Conservation (phyloP, 2,113 vertebrate species). For the Chlorocebus sabaeus region DNA sequence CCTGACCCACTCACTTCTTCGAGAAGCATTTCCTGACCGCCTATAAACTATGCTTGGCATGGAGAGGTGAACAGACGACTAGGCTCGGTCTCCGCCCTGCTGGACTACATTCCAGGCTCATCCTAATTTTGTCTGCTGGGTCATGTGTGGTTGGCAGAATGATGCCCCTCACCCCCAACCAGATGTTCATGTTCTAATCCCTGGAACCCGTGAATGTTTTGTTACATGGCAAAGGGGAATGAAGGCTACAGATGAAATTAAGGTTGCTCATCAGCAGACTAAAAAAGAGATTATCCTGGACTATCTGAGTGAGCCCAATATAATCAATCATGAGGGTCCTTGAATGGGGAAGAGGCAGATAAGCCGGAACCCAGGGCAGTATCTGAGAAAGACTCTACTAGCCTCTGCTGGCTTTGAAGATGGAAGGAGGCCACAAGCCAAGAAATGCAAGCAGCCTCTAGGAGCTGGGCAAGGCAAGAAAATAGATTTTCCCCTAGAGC, state of each 20-base stretch:
- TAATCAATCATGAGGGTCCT: not conserved
- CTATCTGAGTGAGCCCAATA: not conserved
- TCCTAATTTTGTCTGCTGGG: not conserved
- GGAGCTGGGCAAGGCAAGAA: not conserved
- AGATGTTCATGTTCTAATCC: not conserved
- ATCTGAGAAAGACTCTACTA: not conserved
- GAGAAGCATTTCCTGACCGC: not conserved
- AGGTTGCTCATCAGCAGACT: not conserved
- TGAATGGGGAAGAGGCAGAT: not conserved
- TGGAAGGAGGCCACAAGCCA: not conserved
- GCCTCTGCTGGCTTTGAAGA: not conserved
- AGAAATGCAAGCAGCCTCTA: not conserved
- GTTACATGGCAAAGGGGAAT: not conserved
- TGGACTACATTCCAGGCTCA: not conserved
- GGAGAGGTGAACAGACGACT: not conserved
- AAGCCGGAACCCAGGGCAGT: not conserved
- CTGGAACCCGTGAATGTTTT: not conserved
- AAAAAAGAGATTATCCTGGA: not conserved
- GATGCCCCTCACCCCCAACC: too few species aligned
- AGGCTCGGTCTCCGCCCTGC: not conserved
- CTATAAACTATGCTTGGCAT: not conserved
- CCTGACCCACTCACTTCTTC: not conserved
- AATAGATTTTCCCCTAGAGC: not conserved
- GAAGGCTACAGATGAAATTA: not conserved
- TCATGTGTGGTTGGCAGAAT: not conserved